phyloP scores from a whole-genome alignment of 2,797 vertebrate genomes.

The Tokudaia muenninki region DNA sequence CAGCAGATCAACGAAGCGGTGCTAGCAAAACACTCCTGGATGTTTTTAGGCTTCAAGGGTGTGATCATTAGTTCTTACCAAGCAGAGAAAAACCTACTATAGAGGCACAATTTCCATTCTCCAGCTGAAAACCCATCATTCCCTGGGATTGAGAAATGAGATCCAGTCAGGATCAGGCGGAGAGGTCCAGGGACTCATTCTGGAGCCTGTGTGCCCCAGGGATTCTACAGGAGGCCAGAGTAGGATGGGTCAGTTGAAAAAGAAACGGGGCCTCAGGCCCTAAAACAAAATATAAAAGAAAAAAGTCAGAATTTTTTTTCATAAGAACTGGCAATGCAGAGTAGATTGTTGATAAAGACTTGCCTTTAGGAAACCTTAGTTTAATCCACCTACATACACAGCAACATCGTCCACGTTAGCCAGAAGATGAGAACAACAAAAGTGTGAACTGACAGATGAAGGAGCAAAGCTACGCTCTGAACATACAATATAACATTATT shows the following conservation, averaged over 20 bases:
- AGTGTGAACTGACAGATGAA: background rate
- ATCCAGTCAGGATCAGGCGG: background rate
- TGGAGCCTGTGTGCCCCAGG: background rate
- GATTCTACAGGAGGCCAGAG: background rate
- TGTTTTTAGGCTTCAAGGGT: background rate
- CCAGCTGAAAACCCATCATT: background rate
- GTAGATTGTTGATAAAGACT: background rate
- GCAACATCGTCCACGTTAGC: background rate
- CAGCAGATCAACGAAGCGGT: background rate
- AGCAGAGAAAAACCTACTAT: background rate
- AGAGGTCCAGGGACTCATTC: background rate
- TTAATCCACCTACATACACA: background rate
- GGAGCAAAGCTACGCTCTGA: background rate
- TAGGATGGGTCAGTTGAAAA: background rate
- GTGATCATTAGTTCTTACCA: background rate
- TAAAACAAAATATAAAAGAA: background rate
- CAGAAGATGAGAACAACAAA: background rate
- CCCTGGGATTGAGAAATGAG: background rate
- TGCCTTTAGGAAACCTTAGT: background rate
- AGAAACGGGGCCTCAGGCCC: background rate
- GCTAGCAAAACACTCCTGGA: background rate
- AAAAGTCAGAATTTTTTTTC: background rate
- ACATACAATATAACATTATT: background rate
- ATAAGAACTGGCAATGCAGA: background rate
- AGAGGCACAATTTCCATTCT: background rate